A percentile compares a stretch with the other conserved stretches of the same genome.
Evolutionary conservation across 2,888 invertebrate species (phyloP).

Genomic region (Eubasilissa splendida): DNA sequence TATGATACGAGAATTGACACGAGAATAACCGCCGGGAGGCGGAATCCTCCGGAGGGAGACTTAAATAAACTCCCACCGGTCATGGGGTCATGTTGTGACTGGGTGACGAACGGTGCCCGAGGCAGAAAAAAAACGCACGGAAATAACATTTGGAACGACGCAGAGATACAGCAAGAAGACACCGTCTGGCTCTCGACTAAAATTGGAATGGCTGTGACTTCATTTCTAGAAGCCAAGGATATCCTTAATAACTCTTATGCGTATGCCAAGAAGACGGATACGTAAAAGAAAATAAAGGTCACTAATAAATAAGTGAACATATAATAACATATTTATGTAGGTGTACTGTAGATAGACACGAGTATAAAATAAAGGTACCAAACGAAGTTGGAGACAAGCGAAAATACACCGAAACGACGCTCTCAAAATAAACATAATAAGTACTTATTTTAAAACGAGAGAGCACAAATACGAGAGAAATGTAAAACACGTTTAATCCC

Average conservation of each 20-base stretch:
- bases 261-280: constrained; percentile 5
- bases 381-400: not conserved
- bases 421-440: too few relatives aligned
- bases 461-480: not conserved
- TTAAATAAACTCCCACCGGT: constrained; percentile 22
- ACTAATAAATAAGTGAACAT: not conserved
- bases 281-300: not conserved
- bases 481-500: constrained; percentile 1
- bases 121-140: constrained; percentile 12
- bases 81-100: constrained; percentile 52
- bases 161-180: constrained; percentile 13
- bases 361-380: not conserved
- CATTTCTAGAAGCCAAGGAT: constrained; percentile 12
- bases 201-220: constrained; percentile 32
- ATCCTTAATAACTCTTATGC: constrained; percentile 13
- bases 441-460: not conserved
- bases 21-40: constrained; percentile 3
- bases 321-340: not conserved
- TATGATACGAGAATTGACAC: not conserved
- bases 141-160: constrained; percentile 42
- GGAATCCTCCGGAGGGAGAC: constrained; percentile 26
- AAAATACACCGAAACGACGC: too few relatives aligned
- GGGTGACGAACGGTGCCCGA: constrained; percentile 30
- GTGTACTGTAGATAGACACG: not conserved
- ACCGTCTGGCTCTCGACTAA: constrained; percentile 37